Percentiles rank a stretch among this genome's conserved stretches.
Conservation (phyloP, 2,888 invertebrate species). For the Ametastegia equiseti region DNA sequence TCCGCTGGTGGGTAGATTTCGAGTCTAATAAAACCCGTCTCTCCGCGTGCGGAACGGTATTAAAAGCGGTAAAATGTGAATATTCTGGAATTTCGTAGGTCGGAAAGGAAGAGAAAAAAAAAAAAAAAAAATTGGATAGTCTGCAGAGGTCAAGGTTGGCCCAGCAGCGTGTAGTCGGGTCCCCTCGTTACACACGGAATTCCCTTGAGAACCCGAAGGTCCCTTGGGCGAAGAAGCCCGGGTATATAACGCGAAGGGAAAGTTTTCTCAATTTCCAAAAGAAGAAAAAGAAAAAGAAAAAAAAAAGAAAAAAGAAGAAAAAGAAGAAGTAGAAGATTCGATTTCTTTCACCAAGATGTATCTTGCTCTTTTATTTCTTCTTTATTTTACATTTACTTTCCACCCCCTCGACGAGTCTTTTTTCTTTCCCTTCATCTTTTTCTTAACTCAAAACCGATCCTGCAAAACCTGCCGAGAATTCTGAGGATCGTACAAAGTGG, state of each 20-base stretch:
- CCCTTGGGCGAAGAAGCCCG: not conserved
- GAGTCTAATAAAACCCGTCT: not conserved
- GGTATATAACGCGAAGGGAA: constrained; percentile 12
- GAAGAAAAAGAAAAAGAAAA: not conserved
- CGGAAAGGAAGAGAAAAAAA: no score
- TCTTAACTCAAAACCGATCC: not conserved
- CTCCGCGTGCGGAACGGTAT: not conserved
- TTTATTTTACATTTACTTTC: constrained; percentile 27
- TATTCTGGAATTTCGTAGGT: not conserved
- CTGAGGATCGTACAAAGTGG: constrained; percentile 52
- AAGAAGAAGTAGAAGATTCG: constrained; percentile 17
- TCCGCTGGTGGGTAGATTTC: not conserved
- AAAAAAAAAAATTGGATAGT: not conserved
- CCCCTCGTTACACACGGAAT: constrained; percentile 23
- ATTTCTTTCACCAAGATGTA: constrained; percentile 1
- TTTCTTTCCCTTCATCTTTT: not conserved
- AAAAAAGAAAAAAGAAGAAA: not conserved
- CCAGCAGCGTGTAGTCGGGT: not conserved
- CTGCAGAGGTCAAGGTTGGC: constrained; percentile 1
- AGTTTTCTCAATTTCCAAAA: constrained; percentile 12
- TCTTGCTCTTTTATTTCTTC: not conserved
- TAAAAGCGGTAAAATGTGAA: not conserved
- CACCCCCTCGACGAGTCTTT: constrained; percentile 13
- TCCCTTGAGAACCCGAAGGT: not conserved
- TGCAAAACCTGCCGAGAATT: not conserved